A percentile compares a stretch with the other conserved stretches of the same genome.
phyloP scores from a whole-genome alignment of 1,140 invertebrate species.

The Bombus balteatus region DNA sequence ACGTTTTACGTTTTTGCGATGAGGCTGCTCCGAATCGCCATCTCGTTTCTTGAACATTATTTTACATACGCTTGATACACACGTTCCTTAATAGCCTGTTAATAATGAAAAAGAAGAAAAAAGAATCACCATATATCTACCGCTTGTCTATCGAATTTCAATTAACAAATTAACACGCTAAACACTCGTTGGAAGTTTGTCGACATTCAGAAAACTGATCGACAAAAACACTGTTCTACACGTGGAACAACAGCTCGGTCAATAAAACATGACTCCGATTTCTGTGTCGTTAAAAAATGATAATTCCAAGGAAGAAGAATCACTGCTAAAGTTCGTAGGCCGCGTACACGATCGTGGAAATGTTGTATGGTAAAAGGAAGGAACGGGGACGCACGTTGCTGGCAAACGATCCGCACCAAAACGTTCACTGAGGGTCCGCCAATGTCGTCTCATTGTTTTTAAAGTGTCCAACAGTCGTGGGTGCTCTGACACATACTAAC shows the following conservation, averaged over 20 bases:
- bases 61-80: background rate
- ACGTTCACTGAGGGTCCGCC: constrained; percentile 71
- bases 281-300: no score
- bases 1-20: background rate
- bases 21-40: background rate
- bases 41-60: background rate
- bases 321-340: no score
- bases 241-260: no score
- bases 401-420: constrained; percentile 67
- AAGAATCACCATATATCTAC: background rate
- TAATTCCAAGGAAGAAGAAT: background rate
- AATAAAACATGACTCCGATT: background rate
- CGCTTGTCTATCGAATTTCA: background rate
- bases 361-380: constrained; percentile 11
- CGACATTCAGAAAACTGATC: background rate
- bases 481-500: constrained; percentile 63
- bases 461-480: constrained; percentile 69
- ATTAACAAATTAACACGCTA: background rate
- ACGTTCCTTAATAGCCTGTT: no score
- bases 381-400: constrained; percentile 54
- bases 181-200: no score
- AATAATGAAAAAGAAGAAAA: background rate
- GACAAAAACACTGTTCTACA: background rate
- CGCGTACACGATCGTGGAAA: background rate
- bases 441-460: constrained; percentile 78